Percentiles rank a stretch among this genome's conserved stretches.
phyloP scores from a whole-genome alignment of 2,888 invertebrate species.

The Macrosiphum euphorbiae region DNA sequence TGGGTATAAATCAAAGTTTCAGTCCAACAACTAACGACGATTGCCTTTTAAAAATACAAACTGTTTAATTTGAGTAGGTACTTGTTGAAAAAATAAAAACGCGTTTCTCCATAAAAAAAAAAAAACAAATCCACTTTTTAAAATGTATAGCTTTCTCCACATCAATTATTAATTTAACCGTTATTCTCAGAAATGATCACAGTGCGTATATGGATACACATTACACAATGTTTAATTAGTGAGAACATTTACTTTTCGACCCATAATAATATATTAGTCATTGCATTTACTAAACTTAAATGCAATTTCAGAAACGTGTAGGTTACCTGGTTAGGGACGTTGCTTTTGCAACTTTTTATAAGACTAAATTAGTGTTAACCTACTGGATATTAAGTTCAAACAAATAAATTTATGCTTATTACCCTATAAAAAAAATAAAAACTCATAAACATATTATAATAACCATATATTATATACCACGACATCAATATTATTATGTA shows the following conservation, averaged over 20 bases:
- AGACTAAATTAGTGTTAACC: background rate
- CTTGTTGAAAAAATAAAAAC: background rate
- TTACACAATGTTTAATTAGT: background rate
- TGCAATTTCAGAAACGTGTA: background rate
- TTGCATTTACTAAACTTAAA: background rate
- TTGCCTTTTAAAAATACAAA: background rate
- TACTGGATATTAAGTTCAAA: background rate
- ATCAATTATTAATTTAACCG: background rate
- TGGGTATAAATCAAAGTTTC: background rate
- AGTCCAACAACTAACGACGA: background rate
- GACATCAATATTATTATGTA: background rate
- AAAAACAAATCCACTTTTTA: background rate
- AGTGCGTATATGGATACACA: background rate
- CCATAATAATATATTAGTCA: background rate
- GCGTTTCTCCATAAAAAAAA: background rate
- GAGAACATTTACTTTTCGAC: background rate
- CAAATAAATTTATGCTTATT: background rate
- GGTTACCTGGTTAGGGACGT: background rate
- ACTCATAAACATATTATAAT: background rate
- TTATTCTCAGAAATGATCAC: background rate
- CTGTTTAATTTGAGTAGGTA: background rate
- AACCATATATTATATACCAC: background rate
- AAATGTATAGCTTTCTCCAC: background rate
- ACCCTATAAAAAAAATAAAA: background rate
- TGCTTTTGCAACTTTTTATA: background rate